These are phyloP conservation scores for Pipistrellus pygmaeus DNA, from an alignment of 2,797 vertebrate genomes.

Conservation along the genomic window DNA sequence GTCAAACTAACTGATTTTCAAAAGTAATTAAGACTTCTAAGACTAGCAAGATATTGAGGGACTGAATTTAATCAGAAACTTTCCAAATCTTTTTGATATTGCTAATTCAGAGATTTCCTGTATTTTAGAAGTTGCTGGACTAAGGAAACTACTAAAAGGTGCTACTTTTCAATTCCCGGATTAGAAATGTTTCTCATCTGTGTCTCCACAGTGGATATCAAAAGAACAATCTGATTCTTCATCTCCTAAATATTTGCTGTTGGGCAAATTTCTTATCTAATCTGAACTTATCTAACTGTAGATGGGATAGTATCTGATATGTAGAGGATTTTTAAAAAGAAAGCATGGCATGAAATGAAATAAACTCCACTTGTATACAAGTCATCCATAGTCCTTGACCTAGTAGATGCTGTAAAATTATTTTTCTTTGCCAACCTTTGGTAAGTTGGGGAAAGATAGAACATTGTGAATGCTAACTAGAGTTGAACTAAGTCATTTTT, in stretches of 20 bases:
- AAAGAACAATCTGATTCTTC: neutral
- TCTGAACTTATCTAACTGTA: neutral
- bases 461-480: neutral
- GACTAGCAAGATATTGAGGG: neutral
- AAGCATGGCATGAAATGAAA: conserved; percentile 32
- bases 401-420: neutral
- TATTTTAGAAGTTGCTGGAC: neutral
- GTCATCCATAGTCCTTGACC: neutral
- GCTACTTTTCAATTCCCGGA: neutral
- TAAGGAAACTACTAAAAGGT: neutral
- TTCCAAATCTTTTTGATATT: conserved; percentile 42
- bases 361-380: neutral
- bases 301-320: neutral
- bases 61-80: neutral
- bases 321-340: neutral
- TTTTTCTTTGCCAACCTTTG: conserved; percentile 32
- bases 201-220: neutral
- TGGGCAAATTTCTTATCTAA: conserved; percentile 7
- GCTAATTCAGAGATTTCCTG: conserved; percentile 27
- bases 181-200: neutral
- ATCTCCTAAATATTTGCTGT: neutral
- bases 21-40: conserved; percentile 47
- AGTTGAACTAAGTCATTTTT: neutral
- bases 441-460: neutral
- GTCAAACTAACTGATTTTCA: neutral